Evolutionary conservation across 2,113 vertebrate species (phyloP).

Genomic region (Nannobrachium achirus): DNA sequence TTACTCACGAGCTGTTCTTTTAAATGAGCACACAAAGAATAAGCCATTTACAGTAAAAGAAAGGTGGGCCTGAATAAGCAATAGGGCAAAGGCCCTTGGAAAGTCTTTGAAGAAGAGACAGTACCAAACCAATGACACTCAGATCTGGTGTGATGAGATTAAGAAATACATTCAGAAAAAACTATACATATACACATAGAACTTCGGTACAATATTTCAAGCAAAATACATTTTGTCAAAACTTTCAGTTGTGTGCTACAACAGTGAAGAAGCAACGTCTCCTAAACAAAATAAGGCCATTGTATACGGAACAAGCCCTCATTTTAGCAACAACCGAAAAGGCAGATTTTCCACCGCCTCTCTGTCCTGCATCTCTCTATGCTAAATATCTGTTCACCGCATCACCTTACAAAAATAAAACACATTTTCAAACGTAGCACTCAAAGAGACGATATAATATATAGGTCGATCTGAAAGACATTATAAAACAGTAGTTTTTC

Average conservation of each 20-base stretch:
- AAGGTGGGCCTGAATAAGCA: slow-evolving; percentile 16
- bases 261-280: slow-evolving; percentile 66
- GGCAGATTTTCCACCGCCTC: slow-evolving; percentile 45
- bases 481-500: slow-evolving; percentile 24
- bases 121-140: slow-evolving; percentile 54
- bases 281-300: slow-evolving; percentile 77
- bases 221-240: slow-evolving; percentile 76
- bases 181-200: slow-evolving; percentile 71
- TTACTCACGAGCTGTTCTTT: slow-evolving; percentile 41
- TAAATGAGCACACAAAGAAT: slow-evolving; percentile 34
- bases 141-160: slow-evolving; percentile 52
- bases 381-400: slow-evolving; percentile 31
- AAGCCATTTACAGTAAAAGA: slow-evolving; percentile 57
- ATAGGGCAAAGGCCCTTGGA: slow-evolving; percentile 32
- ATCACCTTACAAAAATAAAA: slow-evolving; percentile 76
- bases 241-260: slow-evolving; percentile 72
- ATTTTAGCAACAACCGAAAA: slow-evolving; percentile 56
- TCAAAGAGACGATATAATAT: slow-evolving; percentile 29
- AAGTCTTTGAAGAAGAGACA: slow-evolving; percentile 42
- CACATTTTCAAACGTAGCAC: slow-evolving; percentile 38
- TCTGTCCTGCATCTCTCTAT: slow-evolving; percentile 19
- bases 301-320: slow-evolving; percentile 79
- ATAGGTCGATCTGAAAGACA: slow-evolving; percentile 32
- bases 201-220: slow-evolving; percentile 74
- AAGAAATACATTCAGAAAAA: slow-evolving; percentile 81